A percentile compares a stretch with the other conserved stretches of the same genome.
phyloP scores from a whole-genome alignment of 2,888 invertebrate genomes.

The Oxyscelio sp. region DNA sequence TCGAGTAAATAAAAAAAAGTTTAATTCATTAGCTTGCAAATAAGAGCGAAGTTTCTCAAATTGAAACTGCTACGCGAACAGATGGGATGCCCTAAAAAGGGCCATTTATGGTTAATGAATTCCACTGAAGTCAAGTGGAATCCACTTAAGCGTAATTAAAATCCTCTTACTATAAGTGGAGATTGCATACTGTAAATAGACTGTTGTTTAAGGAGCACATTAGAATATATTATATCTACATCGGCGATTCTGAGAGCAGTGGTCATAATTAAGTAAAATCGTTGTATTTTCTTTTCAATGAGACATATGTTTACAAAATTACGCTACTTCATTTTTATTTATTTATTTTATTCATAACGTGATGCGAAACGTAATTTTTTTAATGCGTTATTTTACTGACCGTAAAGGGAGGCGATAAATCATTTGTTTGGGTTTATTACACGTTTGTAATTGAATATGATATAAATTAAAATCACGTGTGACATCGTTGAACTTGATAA shows the following conservation, averaged over 20 bases:
- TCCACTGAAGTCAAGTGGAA: conserved; percentile 55
- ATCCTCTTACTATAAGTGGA: conserved; percentile 67
- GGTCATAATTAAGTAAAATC: conserved; percentile 7
- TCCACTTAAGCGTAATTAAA: conserved; percentile 65
- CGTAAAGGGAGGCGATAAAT: not conserved
- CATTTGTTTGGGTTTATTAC: not conserved
- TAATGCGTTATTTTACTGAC: conserved; percentile 1
- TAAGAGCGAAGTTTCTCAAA: conserved; percentile 15
- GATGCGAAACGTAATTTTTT: not conserved
- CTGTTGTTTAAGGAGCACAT: conserved; percentile 45
- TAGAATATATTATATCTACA: conserved; percentile 60
- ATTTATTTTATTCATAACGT: too few relatives aligned
- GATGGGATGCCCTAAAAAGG: conserved; percentile 31
- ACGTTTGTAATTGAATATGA: not conserved
- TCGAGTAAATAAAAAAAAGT: too few relatives aligned
- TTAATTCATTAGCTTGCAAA: not conserved
- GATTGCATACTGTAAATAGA: conserved; percentile 56
- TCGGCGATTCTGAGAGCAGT: conserved; percentile 37
- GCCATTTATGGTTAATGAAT: conserved; percentile 55
- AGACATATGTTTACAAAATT: not conserved
- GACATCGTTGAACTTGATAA: too few relatives aligned
- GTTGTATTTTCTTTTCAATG: not conserved
- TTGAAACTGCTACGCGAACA: conserved; percentile 1
- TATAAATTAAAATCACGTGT: not conserved
- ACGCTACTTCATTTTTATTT: too few relatives aligned